phyloP scores from a whole-genome alignment of 2,888 invertebrate genomes.

The Drosophila hamatofila region DNA sequence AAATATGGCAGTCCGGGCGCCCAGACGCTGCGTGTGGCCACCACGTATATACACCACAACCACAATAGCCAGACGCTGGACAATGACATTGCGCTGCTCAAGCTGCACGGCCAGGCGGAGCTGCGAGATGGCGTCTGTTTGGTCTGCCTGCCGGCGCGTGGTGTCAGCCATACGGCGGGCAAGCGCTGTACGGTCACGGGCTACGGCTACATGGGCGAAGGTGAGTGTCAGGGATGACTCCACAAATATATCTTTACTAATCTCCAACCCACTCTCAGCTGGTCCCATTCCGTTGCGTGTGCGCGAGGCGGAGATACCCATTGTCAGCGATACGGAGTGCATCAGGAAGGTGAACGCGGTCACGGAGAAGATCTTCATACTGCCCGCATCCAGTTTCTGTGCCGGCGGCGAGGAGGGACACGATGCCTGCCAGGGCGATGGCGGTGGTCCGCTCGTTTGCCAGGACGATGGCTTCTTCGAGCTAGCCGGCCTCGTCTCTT shows the following conservation, averaged over 20 bases:
- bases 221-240: conserved; percentile 84
- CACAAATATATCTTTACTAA: neutral
- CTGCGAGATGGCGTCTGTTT: conserved; percentile 91
- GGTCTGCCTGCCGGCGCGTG: conserved; percentile 94
- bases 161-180: conserved; percentile 94
- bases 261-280: conserved; percentile 85
- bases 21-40: conserved; percentile 95
- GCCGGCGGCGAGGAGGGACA: conserved; percentile 97
- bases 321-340: conserved; percentile 96
- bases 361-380: conserved; percentile 96
- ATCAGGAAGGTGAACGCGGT: conserved; percentile 97
- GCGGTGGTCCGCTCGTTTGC: conserved; percentile 96
- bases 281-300: conserved; percentile 96
- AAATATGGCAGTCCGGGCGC: conserved; percentile 97
- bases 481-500: conserved; percentile 96
- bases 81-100: conserved; percentile 96
- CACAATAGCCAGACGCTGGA: conserved; percentile 97
- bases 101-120: conserved; percentile 95
- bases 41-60: conserved; percentile 97
- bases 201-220: conserved; percentile 98
- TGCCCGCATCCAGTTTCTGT: conserved; percentile 97
- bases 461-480: conserved; percentile 97
- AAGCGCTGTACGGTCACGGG: conserved; percentile 97
- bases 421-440: conserved; percentile 98
- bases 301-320: conserved; percentile 95